phyloP scores from a whole-genome alignment of 2,113 vertebrate species.

The Phaethon lepturus region DNA sequence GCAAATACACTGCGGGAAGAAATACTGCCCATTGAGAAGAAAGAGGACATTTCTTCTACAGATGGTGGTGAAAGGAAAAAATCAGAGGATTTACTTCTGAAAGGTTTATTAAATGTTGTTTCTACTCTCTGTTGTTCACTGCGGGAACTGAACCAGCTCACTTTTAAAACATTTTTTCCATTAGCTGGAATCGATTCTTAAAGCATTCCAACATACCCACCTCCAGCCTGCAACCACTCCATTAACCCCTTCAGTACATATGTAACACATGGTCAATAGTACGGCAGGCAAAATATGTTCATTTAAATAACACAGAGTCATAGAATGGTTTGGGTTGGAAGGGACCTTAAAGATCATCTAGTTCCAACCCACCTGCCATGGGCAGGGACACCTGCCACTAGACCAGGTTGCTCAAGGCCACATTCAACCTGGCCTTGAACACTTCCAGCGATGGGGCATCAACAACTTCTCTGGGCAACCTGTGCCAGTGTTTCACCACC shows the following conservation, averaged over 20 bases:
- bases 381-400: too few relatives aligned
- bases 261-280: not conserved
- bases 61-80: not conserved
- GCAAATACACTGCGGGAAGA: not conserved
- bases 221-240: slow-evolving; percentile 17
- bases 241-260: slow-evolving; percentile 54
- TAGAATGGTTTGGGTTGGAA: too few relatives aligned
- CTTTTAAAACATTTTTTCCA: slow-evolving; percentile 71
- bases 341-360: too few relatives aligned
- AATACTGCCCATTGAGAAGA: slow-evolving; percentile 19
- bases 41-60: not conserved
- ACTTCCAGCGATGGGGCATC: too few relatives aligned
- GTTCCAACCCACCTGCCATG: too few relatives aligned
- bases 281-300: not conserved
- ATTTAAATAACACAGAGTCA: not conserved
- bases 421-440: too few relatives aligned
- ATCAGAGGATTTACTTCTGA: not conserved
- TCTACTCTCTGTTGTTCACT: slow-evolving; percentile 47
- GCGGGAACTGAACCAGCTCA: slow-evolving; percentile 54
- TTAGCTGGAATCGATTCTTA: slow-evolving; percentile 72
- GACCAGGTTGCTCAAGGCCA: too few relatives aligned
- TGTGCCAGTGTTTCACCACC: too few relatives aligned
- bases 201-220: slow-evolving; percentile 62
- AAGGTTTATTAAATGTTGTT: slow-evolving; percentile 54
- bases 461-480: too few relatives aligned